Base-by-base conservation (phyloP, 2,113 vertebrate species). In the Heterocephalus glaber region DNA sequence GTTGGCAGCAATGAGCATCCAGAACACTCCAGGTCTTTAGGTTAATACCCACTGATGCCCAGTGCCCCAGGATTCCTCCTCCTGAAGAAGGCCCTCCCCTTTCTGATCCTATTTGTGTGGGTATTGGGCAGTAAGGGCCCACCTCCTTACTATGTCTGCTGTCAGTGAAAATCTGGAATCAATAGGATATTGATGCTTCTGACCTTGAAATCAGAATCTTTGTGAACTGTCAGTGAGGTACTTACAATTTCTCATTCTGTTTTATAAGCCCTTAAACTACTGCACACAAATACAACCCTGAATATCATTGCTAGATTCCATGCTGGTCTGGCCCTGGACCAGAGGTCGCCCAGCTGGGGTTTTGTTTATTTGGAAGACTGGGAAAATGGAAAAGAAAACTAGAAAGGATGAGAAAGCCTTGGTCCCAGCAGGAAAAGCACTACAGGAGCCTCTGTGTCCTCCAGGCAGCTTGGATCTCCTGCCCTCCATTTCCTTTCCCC, bases 281-380 rank as follows among this genome's bases (percentile, higher is more conserved):
- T 24, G 16, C 16, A 49, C 33, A 56, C 49, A 61, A 65, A 49
- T 49, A 76, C 12, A 47, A 74, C 35, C 26, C 14, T 70, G 38
- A 24, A 52, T 22, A 63, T 17, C 10, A 3, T 13, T 38, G 14
- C 79, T 88, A 16, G n/a, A 68, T 56, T 68, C 83, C 38, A 66
- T 41, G 9, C 26, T 11, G 16, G 33, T 47, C 86, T 38, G 61
- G 30, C 33, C 33, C 41, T 65, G 17, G 30, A 61, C 24, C 52
- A 77, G 10, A 20, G 4, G 30, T 20, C 65, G 8, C 22, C 8
- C 58, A 35, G 22, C 4, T 68, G 35, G 38, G 38, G 33, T 54
- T 89, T 85, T 94, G 7, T 88, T 92, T 82, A 28, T 70, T 81
- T 89, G 77, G 83, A 84, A 77, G 17, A 8, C 22, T 76, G 58